Base-by-base conservation (phyloP, 2,888 invertebrate genomes). In the Anagyrus pseudococci region DNA sequence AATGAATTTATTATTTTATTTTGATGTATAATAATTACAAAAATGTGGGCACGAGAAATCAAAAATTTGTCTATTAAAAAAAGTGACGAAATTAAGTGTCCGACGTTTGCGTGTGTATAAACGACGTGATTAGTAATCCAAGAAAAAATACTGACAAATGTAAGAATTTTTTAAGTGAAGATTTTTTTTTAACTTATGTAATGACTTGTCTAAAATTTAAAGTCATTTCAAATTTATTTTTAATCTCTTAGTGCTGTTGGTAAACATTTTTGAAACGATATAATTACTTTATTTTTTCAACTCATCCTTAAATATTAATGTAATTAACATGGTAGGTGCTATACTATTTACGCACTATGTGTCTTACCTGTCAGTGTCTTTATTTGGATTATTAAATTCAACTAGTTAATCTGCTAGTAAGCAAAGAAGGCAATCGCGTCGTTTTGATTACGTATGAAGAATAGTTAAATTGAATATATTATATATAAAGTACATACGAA, bases 401-500 rank as follows among this genome's bases (percentile, higher is more conserved):
- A 19, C 43, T 43, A 43, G 17, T 10, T 43, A 17, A 43, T 8
- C 17, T 8, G 15, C 29, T 29, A 4, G 29, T 10, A 10, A 47
- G 26, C 41, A 53, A 54, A n/a, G n/a, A n/a, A n/a, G n/a, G n/a
- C n/a, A n/a, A 52, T 58, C 48, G 44, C 56, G 59, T 59, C 56
- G 47, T 50, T 58, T 65, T 56, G 58, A 48, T 54, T 61, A 64
- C 47, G 53, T 64, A 61, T 20, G 26, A 44, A 58, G 26, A 55
- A 55, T 65, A 62, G 61, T 55, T 65, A n/a, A 66, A 61, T 58
- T 58, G 52, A 60, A 57, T 53, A 44, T 60, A 57, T 60, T 54
- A 58, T 58, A 58, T 50, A 64, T 33, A 29, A 49, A 41, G 50
- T 37, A 25, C 37, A 23, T 37, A 46, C n/a, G 37, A 40, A 40